These are phyloP conservation scores for Xyliphius kryptos DNA, from an alignment of 2,113 vertebrate genomes.

Conservation along the genomic window DNA sequence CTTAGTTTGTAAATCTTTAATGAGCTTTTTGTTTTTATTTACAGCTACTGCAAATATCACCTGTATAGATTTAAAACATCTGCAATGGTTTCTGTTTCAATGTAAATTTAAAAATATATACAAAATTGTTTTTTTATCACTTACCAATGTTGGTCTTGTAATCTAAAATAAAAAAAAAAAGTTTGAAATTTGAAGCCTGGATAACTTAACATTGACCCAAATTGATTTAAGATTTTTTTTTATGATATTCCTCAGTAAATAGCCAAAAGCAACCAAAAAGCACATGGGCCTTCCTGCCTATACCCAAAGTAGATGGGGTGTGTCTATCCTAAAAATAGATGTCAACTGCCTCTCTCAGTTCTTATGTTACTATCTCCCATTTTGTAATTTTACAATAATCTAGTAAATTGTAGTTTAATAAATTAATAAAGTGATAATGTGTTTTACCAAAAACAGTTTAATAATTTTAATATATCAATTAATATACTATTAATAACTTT, in stretches of 20 bases:
- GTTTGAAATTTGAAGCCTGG: neutral
- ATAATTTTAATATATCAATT: too few species aligned
- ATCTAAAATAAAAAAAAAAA: neutral
- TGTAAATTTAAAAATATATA: neutral
- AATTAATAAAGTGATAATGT: neutral
- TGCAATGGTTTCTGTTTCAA: neutral
- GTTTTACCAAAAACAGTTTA: too few species aligned
- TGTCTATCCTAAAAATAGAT: slow-evolving; percentile 27
- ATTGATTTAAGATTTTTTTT: too few species aligned
- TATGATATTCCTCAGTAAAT: neutral
- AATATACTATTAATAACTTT: too few species aligned
- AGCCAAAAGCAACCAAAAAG: neutral
- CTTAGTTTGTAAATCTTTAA: too few species aligned
- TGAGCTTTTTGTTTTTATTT: too few species aligned
- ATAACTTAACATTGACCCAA: too few species aligned
- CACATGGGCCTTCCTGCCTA: slow-evolving; percentile 11
- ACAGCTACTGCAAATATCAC: too few species aligned
- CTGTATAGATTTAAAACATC: too few species aligned
- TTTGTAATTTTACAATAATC: neutral
- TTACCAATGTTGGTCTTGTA: slow-evolving; percentile 13
- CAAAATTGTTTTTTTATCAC: neutral
- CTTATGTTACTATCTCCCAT: slow-evolving; percentile 13
- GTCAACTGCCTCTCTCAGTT: slow-evolving; percentile 5
- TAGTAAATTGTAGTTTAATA: neutral
- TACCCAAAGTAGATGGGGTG: slow-evolving; percentile 14